These are phyloP conservation scores for Melanotaenia parkinsoni DNA, from an alignment of 2,797 vertebrate species.

Conservation along the genomic window DNA sequence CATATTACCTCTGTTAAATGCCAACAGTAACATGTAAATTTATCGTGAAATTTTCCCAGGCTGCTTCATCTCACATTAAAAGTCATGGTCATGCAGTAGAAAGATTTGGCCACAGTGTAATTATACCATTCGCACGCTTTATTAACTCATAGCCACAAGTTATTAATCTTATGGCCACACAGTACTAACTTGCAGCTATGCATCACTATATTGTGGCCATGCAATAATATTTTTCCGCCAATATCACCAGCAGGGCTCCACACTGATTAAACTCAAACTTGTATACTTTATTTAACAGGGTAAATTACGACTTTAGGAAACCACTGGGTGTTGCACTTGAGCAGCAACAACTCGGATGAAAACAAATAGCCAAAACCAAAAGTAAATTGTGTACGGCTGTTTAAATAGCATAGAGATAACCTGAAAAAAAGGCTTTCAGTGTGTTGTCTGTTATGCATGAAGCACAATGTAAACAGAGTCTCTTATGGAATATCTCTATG, in stretches of 20 bases:
- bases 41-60: not conserved
- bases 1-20: not conserved
- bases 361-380: slow-evolving; percentile 4
- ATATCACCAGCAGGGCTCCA: not conserved
- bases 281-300: not conserved
- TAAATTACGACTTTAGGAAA: slow-evolving; percentile 1
- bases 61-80: not conserved
- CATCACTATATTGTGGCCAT: slow-evolving; percentile 3
- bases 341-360: not conserved
- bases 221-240: slow-evolving; percentile 7
- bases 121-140: not conserved
- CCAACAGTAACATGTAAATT: not conserved
- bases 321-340: slow-evolving; percentile 24
- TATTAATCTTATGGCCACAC: not conserved
- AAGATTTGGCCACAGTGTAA: slow-evolving; percentile 2
- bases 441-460: not conserved
- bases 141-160: not conserved
- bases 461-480: not conserved
- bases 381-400: not conserved
- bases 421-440: not conserved
- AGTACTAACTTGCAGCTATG: not conserved
- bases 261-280: not conserved
- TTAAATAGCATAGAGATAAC: not conserved
- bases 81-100: not conserved
- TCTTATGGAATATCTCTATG: not conserved